These are phyloP conservation scores for Channa maculata DNA, from an alignment of 2,113 vertebrate species.

Conservation along the genomic window DNA sequence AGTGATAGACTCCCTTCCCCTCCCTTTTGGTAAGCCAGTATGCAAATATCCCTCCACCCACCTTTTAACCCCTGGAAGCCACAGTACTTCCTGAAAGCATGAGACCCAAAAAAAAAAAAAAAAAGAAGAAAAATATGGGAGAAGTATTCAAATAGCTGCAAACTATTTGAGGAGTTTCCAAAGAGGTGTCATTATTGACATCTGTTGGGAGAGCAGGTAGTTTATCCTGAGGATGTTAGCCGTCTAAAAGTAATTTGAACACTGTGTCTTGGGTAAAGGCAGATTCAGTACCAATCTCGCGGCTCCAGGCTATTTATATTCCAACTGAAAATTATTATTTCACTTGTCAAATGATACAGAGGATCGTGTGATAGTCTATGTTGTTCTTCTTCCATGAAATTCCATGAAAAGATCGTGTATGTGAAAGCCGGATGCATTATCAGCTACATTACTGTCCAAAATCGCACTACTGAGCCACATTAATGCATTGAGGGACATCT, in stretches of 20 bases:
- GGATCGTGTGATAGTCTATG: neutral
- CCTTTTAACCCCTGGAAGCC: conserved; percentile 42
- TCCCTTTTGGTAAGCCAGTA: conserved; percentile 80
- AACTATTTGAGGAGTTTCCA: conserved; percentile 58
- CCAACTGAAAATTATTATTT: neutral
- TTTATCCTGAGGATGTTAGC: conserved; percentile 59
- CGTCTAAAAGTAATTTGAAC: conserved; percentile 17
- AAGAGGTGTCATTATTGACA: conserved; percentile 41
- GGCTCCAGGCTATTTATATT: conserved; percentile 24
- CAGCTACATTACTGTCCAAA: neutral
- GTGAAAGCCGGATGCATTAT: neutral
- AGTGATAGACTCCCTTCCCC: conserved; percentile 66
- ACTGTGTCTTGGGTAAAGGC: neutral
- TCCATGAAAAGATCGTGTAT: neutral
- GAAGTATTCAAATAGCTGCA: conserved; percentile 64
- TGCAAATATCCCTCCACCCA: conserved; percentile 77
- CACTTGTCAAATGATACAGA: conserved; percentile 5
- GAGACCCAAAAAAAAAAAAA: conserved; percentile 24
- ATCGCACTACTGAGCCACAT: neutral
- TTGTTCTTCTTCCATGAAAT: neutral
- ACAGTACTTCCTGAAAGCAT: conserved; percentile 71
- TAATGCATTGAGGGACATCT: neutral
- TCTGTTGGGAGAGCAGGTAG: conserved; percentile 12
- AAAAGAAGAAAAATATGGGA: conserved; percentile 16
- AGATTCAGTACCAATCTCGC: neutral